These are phyloP conservation scores for Triplophysa siluroides DNA, from an alignment of 2,113 vertebrate species.

Conservation along the genomic window DNA sequence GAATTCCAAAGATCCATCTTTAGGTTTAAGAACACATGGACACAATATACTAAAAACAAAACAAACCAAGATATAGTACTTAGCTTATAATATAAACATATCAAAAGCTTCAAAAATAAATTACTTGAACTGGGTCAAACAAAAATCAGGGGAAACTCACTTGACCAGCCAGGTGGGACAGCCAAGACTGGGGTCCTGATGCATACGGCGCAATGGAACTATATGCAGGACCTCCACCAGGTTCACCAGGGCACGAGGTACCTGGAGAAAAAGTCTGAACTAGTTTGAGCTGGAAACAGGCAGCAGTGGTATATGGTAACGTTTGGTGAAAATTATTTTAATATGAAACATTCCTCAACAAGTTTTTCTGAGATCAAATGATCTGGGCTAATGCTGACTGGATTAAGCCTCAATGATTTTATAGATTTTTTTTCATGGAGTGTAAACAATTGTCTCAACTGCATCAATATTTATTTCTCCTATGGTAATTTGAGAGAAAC, in stretches of 20 bases:
- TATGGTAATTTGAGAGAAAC: too few species aligned
- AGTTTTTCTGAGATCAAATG: too few species aligned
- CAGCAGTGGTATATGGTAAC: too few species aligned
- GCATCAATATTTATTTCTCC: too few species aligned
- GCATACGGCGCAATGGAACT: slow-evolving; percentile 74
- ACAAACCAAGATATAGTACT: slow-evolving; percentile 10
- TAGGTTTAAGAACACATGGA: slow-evolving; percentile 78
- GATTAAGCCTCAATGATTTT: too few species aligned
- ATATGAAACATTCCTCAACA: too few species aligned
- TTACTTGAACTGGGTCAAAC: background rate
- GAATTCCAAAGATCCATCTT: slow-evolving; percentile 76
- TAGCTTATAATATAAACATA: slow-evolving; percentile 5
- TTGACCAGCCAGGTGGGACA: slow-evolving; percentile 78
- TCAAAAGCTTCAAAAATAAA: background rate
- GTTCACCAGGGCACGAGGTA: slow-evolving; percentile 87
- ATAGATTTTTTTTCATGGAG: too few species aligned
- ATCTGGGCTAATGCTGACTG: too few species aligned
- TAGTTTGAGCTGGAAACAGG: background rate
- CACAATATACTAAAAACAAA: slow-evolving; percentile 76
- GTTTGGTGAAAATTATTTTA: background rate
- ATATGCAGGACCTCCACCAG: slow-evolving; percentile 80
- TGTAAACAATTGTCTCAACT: too few species aligned
- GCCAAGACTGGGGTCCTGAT: slow-evolving; percentile 66
- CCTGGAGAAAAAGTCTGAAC: slow-evolving; percentile 65
- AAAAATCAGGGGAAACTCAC: slow-evolving; percentile 56